Conservation (phyloP, 1,140 invertebrate genomes). For the Reticulitermes speratus region DNA sequence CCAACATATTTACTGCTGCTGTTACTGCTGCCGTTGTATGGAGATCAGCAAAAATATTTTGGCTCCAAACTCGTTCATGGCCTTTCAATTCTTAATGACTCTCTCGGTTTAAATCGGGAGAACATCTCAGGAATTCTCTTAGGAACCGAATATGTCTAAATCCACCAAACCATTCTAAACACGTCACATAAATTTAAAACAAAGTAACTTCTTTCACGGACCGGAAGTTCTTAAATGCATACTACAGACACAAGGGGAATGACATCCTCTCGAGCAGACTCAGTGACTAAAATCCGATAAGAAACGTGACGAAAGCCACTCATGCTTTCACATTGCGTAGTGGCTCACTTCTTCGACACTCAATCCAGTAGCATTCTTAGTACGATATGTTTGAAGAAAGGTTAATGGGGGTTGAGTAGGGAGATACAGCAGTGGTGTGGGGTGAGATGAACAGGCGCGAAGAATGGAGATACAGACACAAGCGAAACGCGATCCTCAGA, state of each 20-base stretch:
- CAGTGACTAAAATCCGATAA: too few species aligned
- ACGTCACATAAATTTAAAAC: too few species aligned
- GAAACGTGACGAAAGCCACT: not conserved
- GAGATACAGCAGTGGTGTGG: not conserved
- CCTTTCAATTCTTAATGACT: too few species aligned
- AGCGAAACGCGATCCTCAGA: not conserved
- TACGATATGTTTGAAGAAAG: conserved; percentile 10
- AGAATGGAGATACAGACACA: not conserved
- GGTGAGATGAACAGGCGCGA: not conserved
- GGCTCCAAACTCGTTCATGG: not conserved
- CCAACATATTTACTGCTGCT: not conserved
- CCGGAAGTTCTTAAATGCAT: too few species aligned
- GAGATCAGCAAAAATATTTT: too few species aligned
- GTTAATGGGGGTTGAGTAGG: conserved; percentile 17
- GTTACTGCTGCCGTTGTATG: not conserved
- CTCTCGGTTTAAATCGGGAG: too few species aligned
- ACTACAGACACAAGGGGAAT: too few species aligned
- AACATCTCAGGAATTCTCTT: too few species aligned
- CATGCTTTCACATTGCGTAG: not conserved
- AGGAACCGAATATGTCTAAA: too few species aligned
- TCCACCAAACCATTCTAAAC: too few species aligned
- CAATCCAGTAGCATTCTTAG: not conserved
- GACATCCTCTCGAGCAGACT: too few species aligned
- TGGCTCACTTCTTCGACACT: not conserved
- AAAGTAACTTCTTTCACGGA: too few species aligned